A percentile compares a stretch with the other conserved stretches of the same genome.
Conservation (phyloP, 2,797 vertebrate genomes). For the Sciurus vulgaris region DNA sequence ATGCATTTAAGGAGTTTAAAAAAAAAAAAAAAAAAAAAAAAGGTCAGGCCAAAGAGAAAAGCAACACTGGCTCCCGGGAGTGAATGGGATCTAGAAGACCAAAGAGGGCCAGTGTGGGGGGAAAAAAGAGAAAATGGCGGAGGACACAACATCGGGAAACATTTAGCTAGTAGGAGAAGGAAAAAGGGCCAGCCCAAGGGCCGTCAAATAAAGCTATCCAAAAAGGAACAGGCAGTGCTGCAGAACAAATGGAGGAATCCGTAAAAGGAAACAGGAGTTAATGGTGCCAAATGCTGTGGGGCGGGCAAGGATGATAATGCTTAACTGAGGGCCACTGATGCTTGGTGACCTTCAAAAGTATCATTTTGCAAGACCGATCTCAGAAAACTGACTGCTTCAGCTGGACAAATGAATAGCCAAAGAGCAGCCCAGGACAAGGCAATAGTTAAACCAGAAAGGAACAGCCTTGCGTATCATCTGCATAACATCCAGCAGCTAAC, state of each 20-base stretch:
- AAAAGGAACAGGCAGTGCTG: not conserved
- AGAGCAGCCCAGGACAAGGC: not conserved
- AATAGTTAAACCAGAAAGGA: not conserved
- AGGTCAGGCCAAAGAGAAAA: not conserved
- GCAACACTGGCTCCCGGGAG: not conserved
- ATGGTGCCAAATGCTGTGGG: not conserved
- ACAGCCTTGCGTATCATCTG: not conserved
- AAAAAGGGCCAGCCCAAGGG: not conserved
- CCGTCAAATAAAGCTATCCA: conserved; percentile 22
- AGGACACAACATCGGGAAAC: not conserved
- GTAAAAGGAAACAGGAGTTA: conserved; percentile 41
- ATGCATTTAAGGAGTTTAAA: not conserved
- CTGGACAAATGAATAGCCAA: not conserved
- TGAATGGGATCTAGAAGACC: not conserved
- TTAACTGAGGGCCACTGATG: not conserved
- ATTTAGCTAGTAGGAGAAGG: not conserved
- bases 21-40: not conserved
- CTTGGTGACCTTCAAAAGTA: conserved; percentile 52
- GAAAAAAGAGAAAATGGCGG: not conserved
- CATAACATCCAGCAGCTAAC: not conserved
- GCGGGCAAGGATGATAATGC: not conserved
- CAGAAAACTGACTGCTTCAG: not conserved
- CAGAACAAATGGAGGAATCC: conserved; percentile 26
- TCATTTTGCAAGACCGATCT: not conserved
- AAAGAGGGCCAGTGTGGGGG: not conserved